Evolutionary conservation across 64 coral and sea anemone species (phyloP), one percentile per base, ranked within the genome.

Genomic region (Actinia tenebrosa): DNA sequence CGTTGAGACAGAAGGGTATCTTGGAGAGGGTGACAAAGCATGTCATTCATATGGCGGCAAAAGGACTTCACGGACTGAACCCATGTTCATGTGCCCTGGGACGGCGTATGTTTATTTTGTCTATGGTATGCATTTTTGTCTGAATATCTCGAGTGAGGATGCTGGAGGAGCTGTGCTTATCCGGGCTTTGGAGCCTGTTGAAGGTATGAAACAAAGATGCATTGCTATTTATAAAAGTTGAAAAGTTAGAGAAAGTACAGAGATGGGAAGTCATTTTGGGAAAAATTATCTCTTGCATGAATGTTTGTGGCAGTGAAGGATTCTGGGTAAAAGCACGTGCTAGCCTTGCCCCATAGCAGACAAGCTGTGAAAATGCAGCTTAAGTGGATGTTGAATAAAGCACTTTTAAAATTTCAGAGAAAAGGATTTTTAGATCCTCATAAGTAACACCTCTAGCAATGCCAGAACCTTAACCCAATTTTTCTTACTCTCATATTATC

Each of bases 31-130:
- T 22, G 97, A 99, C 44, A 92, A 90, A 86, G 93, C 97, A 2
- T 95, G 97, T 59, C 97, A 99, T 56, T 55, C 93, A 14, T 99
- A 71, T 87, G 97, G 93, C 22, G 97, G 97, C 4, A 95, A 87
- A 83, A n/a, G 84, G 77, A 99, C 93, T 19, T 85, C 56, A 7
- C 90, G 97, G 6, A 93, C 60, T 42, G 91, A 92, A 83, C 60
- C 97, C 0, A 87, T 99, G 91, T 99, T 79, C n/a, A 95, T 92
- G 88, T 69, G 59, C 0, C 97, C 97, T 1, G 97, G 97, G 11
- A 99, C 97, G 43, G 85, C 97, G 2, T 99, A 99, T 86, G 93
- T 99, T 7, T 99, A 99, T 45, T 64, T 99, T 80, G 95, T 99
- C 45, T 99, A 99, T 46, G 97, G 97, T 43, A 99, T 99, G 91